Evolutionary conservation across 2,113 vertebrate genomes (phyloP), one percentile per base, ranked within the genome.

Genomic region (Pseudorasbora parva): DNA sequence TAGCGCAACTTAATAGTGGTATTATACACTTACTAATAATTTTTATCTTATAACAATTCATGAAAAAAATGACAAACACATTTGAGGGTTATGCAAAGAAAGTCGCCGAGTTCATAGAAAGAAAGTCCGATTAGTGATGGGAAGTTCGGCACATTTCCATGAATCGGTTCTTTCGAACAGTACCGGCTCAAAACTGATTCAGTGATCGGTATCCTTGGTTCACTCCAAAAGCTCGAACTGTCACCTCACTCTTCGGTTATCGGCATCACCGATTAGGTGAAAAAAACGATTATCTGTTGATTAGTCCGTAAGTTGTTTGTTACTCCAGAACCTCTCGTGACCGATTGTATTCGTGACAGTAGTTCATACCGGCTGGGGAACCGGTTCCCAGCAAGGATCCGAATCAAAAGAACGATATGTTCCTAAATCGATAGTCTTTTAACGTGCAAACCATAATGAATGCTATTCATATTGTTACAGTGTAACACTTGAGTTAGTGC

Each of bases 121-220:
- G 47, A 51, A n/a, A 23, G 25, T 68, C 78, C 57, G 76, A 30
- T 79, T 62, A 27, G 30, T 57, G 49, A 77, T 77, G 25, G 19
- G 17, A 41, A 77, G 49, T 77, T 59, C 74, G 74, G 51, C 71
- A 41, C 74, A 77, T 59, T 59, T 59, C 8, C 3, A 41, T 6
- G 49, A 54, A 57, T 77, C 74, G 74, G 33, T 59, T 77, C 74
- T 41, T 77, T 59, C 6, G 74, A 59, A 77, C 49, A 41, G 21
- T 7, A 45, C 12, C 45, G 25, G 15, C 72, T 74, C 23, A 47
- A 1, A 71, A 8, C 14, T 23, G 60, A 64, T 30, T 64, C 60
- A 64, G 25, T 7, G 25, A 15, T 30, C 5, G 12, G 14, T 7
- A 64, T 64, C 1, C 5, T 30, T 12, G 60, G 11, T 47, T 8